Percentiles rank a stretch among this genome's conserved stretches.
These are phyloP conservation scores for Dipus sagitta DNA, from an alignment of 2,797 vertebrate genomes.

Conservation along the genomic window DNA sequence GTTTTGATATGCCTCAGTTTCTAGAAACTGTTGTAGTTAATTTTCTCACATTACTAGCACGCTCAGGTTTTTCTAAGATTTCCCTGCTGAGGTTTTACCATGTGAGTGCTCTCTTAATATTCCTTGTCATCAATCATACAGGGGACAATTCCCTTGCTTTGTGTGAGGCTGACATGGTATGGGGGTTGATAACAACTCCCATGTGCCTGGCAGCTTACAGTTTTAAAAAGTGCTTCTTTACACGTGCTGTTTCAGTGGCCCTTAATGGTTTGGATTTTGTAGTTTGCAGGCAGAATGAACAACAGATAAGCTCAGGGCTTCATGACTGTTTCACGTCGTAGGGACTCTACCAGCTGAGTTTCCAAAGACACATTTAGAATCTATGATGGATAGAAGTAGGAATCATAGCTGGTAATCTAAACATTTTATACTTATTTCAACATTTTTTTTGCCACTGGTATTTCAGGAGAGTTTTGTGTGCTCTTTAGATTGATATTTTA, in stretches of 20 bases:
- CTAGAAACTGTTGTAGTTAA: conserved; percentile 31
- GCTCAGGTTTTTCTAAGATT: conserved; percentile 32
- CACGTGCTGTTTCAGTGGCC: not conserved
- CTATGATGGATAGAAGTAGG: not conserved
- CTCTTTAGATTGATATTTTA: conserved; percentile 49
- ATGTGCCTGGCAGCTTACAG: conserved; percentile 55
- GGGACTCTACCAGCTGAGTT: not conserved
- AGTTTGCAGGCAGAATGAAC: conserved; percentile 47
- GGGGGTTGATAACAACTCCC: conserved; percentile 63
- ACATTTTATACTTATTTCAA: not conserved
- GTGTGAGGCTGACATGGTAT: not conserved
- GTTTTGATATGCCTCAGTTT: conserved; percentile 51
- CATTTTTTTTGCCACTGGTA: conserved; percentile 1
- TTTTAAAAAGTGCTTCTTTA: conserved; percentile 39
- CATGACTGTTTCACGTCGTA: conserved; percentile 2
- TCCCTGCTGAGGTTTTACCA: not conserved
- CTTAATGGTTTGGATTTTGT: conserved; percentile 45
- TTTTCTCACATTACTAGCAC: conserved; percentile 45
- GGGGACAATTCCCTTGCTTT: conserved; percentile 13
- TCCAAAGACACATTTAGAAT: conserved; percentile 46
- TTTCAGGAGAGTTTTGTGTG: conserved; percentile 35
- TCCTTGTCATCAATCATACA: conserved; percentile 55
- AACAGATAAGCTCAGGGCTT: conserved; percentile 19
- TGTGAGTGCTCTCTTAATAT: conserved; percentile 53
- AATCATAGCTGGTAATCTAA: not conserved